These are phyloP conservation scores for Buceros bicornis DNA, from an alignment of 2,797 vertebrate species.

Conservation along the genomic window DNA sequence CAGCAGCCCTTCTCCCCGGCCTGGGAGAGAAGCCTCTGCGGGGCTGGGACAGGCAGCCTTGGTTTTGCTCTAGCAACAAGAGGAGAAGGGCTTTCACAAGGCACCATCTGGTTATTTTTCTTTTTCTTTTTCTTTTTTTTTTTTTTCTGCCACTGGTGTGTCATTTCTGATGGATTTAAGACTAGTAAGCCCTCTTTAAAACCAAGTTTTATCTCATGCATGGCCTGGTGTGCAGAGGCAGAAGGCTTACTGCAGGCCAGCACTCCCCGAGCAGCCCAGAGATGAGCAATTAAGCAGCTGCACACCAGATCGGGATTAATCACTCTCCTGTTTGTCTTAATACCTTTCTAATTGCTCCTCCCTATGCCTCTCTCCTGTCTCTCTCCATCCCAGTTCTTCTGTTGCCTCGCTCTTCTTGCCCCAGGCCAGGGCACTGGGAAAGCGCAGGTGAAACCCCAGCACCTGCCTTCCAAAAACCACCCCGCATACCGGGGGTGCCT, in stretches of 20 bases:
- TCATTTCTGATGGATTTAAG: slow-evolving; percentile 18
- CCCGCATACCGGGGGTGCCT: fast-evolving
- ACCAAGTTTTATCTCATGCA: background rate
- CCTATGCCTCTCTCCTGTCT: background rate
- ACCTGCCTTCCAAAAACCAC: background rate
- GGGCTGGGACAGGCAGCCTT: background rate
- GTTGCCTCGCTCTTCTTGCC: background rate
- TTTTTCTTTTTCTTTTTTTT: too few relatives aligned
- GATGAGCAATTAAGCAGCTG: background rate
- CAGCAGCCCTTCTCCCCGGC: background rate
- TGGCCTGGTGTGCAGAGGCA: fast-evolving
- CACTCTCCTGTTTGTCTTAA: background rate
- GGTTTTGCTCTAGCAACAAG: background rate
- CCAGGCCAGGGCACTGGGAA: background rate
- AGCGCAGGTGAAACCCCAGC: background rate
- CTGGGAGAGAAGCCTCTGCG: background rate
- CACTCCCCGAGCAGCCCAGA: background rate
- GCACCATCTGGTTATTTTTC: background rate
- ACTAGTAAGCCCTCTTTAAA: background rate
- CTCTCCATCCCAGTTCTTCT: background rate
- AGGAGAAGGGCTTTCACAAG: background rate
- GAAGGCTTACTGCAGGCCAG: background rate
- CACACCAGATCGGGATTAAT: background rate
- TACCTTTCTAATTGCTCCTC: background rate
- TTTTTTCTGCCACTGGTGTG: background rate